Evolutionary conservation across 2,888 invertebrate genomes (phyloP).

Genomic region (Eristalis tenax): DNA sequence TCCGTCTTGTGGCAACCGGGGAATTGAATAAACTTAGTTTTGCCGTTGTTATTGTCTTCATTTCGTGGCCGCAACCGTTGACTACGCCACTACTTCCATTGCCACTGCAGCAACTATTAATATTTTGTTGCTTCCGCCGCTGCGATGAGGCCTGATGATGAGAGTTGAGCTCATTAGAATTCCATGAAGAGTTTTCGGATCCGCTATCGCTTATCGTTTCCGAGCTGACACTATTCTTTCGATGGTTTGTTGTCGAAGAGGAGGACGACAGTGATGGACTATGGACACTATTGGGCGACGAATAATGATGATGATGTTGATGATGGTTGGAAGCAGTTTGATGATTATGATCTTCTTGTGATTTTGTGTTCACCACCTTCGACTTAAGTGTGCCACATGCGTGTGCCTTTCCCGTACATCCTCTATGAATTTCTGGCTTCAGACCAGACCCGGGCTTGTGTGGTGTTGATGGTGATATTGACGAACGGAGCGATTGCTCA

Average conservation of each 20-base stretch:
- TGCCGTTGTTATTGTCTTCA: conserved; percentile 57
- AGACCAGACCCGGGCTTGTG: conserved; percentile 78
- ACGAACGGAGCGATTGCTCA: conserved; percentile 79
- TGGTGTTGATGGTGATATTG: conserved; percentile 76
- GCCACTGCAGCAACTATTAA: conserved; percentile 44
- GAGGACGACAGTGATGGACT: conserved; percentile 69
- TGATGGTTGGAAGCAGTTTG: conserved; percentile 21
- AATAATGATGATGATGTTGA: conserved; percentile 36
- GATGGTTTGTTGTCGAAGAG: conserved; percentile 73
- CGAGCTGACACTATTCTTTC: conserved; percentile 80
- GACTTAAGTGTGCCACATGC: conserved; percentile 84
- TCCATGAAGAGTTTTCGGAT: conserved; percentile 79
- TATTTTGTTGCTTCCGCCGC: conserved; percentile 61
- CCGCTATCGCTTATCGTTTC: conserved; percentile 81
- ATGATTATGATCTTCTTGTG: conserved; percentile 62
- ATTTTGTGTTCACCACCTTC: conserved; percentile 70
- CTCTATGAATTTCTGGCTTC: conserved; percentile 84
- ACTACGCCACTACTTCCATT: conserved; percentile 38
- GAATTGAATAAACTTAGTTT: conserved; percentile 61
- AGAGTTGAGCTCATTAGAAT: conserved; percentile 73
- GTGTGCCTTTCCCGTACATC: conserved; percentile 89
- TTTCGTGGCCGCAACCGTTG: conserved; percentile 56
- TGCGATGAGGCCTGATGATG: conserved; percentile 38
- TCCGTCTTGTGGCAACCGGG: conserved; percentile 66
- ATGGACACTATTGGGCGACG: conserved; percentile 60